These are phyloP conservation scores for Listronotus bonariensis DNA, from an alignment of 1,140 invertebrate species.

Conservation along the genomic window DNA sequence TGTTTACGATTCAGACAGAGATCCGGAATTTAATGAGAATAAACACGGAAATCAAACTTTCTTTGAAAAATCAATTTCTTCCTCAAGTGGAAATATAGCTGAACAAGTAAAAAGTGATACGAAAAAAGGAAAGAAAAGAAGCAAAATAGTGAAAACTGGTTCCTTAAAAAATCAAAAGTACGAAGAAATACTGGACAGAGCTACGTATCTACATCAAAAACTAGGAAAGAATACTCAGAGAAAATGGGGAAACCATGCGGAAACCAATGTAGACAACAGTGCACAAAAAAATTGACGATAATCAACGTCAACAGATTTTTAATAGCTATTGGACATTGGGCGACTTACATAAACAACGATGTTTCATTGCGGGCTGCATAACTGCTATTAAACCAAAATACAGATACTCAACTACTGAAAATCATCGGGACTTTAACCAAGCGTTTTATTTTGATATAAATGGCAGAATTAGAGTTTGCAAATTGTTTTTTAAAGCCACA, in stretches of 20 bases:
- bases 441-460: conserved; percentile 5
- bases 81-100: too few relatives aligned
- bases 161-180: conserved; percentile 2
- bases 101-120: too few relatives aligned
- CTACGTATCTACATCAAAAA: conserved; percentile 1
- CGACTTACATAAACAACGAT: conserved; percentile 5
- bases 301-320: conserved; percentile 1
- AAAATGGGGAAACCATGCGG: conserved; percentile 6
- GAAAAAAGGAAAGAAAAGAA: conserved; percentile 1
- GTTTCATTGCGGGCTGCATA: conserved; percentile 14
- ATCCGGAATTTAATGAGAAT: too few relatives aligned
- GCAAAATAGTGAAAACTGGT: conserved; percentile 4
- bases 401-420: neutral
- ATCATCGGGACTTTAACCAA: neutral
- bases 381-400: conserved; percentile 8
- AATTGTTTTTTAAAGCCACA: too few relatives aligned
- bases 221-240: neutral
- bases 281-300: neutral
- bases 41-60: too few relatives aligned
- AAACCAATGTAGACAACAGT: neutral
- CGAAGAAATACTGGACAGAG: conserved; percentile 2
- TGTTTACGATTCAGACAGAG: neutral
- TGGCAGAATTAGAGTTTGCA: conserved; percentile 9
- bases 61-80: too few relatives aligned
- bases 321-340: conserved; percentile 9